Evolutionary conservation across 2,113 vertebrate genomes (phyloP).

Genomic region (Pyxicephalus adspersus): DNA sequence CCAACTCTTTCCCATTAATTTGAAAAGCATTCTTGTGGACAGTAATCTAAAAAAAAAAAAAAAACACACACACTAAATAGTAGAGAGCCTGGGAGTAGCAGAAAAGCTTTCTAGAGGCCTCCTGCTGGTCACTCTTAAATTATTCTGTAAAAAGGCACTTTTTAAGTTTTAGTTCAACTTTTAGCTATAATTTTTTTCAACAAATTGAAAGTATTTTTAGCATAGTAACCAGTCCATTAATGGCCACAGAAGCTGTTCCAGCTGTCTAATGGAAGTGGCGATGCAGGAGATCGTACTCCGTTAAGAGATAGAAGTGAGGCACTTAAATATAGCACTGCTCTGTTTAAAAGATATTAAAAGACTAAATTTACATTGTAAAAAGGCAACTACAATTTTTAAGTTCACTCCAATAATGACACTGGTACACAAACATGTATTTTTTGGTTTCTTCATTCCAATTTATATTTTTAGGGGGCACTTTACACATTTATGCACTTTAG

Average conservation of each 20-base stretch:
- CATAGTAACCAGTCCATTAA: neutral
- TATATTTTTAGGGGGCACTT: too few species aligned
- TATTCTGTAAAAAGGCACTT: neutral
- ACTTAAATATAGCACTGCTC: too few species aligned
- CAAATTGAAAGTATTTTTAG: slow-evolving; percentile 11
- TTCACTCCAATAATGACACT: too few species aligned
- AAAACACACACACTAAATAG: too few species aligned
- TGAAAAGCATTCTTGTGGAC: neutral
- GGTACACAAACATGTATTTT: too few species aligned
- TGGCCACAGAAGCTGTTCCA: neutral
- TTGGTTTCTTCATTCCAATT: too few species aligned
- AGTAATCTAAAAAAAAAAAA: neutral
- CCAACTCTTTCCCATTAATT: too few species aligned
- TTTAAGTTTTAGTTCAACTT: neutral
- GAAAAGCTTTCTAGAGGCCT: neutral
- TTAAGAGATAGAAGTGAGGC: neutral
- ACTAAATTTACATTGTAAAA: too few species aligned
- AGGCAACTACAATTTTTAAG: too few species aligned
- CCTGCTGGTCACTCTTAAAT: neutral
- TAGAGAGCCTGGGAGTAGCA: neutral
- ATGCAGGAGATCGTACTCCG: neutral
- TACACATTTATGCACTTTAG: too few species aligned
- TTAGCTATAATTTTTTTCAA: neutral
- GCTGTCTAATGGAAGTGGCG: slow-evolving; percentile 16
- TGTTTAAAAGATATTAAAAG: too few species aligned